These are phyloP conservation scores for Psilopsiagon aymara DNA, from an alignment of 2,113 vertebrate genomes.

Conservation along the genomic window DNA sequence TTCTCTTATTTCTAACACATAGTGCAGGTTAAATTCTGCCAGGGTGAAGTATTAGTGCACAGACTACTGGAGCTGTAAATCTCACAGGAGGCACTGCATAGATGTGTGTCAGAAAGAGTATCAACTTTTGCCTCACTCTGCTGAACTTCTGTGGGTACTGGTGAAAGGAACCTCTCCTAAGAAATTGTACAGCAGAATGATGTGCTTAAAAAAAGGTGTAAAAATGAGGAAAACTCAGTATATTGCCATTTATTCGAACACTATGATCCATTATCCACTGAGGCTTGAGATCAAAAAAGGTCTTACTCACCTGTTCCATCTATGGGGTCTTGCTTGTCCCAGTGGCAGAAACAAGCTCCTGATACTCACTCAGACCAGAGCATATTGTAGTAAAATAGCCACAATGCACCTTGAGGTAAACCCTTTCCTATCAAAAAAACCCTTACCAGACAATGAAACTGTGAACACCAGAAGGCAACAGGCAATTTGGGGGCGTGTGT, in stretches of 20 bases:
- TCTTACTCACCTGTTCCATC: neutral
- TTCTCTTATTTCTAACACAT: neutral
- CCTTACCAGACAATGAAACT: neutral
- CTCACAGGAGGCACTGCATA: neutral
- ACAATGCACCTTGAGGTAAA: neutral
- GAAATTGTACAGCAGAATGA: neutral
- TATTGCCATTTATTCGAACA: neutral
- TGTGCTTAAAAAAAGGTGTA: neutral
- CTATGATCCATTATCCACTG: neutral
- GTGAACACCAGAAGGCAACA: neutral
- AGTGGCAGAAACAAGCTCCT: neutral
- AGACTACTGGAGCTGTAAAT: slow-evolving; percentile 6
- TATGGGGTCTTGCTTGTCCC: neutral
- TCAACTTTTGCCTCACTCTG: neutral
- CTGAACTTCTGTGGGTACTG: neutral
- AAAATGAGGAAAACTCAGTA: neutral
- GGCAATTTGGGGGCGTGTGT: neutral
- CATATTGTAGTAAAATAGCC: neutral
- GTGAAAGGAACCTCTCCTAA: neutral
- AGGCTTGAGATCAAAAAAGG: neutral
- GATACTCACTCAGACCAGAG: neutral
- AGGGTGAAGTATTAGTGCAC: neutral
- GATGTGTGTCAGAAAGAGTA: neutral
- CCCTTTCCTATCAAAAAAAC: neutral
- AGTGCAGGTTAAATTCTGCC: neutral